Percentiles rank a stretch among this genome's conserved stretches.
Conservation (phyloP, 1,140 invertebrate species). For the Habropoda laboriosa region DNA sequence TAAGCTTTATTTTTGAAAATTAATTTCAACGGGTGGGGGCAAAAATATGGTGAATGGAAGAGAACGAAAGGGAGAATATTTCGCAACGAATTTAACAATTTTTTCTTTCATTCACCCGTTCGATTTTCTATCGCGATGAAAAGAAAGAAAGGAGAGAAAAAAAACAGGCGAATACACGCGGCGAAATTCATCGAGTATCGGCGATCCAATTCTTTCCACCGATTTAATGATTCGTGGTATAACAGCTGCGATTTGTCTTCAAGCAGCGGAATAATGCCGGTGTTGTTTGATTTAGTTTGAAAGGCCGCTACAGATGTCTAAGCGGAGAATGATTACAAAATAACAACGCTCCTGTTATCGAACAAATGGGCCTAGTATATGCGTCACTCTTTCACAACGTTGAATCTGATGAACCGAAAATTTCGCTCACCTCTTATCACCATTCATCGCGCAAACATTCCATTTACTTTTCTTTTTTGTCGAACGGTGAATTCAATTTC, state of each 20-base stretch:
- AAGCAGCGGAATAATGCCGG: background rate
- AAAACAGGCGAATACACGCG: no score
- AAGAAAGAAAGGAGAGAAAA: no score
- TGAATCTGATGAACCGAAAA: background rate
- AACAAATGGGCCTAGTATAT: background rate
- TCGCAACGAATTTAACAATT: no score
- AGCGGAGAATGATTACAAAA: slow-evolving; percentile 15
- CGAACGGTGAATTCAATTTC: no score
- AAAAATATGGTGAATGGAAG: no score
- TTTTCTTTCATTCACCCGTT: no score
- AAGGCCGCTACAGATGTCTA: background rate
- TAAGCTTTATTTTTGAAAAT: background rate
- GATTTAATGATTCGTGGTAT: slow-evolving; percentile 24
- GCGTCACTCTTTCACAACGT: background rate
- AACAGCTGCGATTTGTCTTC: background rate
- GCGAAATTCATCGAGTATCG: background rate
- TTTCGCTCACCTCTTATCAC: background rate
- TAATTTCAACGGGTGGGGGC: no score
- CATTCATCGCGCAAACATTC: no score
- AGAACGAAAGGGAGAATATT: no score
- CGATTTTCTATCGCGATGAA: no score
- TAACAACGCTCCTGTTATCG: slow-evolving; percentile 12
- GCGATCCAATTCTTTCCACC: slow-evolving; percentile 2
- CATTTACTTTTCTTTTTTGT: no score
- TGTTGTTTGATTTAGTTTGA: slow-evolving; percentile 15